phyloP scores from a whole-genome alignment of 2,797 vertebrate genomes.

The Pantherophis vulpinus region DNA sequence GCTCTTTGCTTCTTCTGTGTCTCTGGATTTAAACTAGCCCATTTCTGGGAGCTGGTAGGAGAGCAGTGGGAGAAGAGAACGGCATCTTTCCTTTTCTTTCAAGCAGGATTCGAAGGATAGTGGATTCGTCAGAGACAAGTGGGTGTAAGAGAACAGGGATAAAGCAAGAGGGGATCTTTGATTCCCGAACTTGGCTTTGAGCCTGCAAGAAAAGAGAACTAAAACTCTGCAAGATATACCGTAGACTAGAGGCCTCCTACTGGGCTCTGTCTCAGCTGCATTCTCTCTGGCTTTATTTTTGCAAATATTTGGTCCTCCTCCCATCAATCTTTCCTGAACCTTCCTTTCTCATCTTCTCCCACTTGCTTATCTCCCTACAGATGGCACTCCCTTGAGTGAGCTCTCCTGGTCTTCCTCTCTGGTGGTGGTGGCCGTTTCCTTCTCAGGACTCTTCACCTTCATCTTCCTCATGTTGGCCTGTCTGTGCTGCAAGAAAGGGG shows the following conservation, averaged over 20 bases:
- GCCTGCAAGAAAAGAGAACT: neutral
- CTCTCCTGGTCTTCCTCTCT: constrained; percentile 95
- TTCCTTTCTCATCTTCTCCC: constrained; percentile 3
- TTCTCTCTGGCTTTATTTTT: neutral
- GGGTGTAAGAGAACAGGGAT: neutral
- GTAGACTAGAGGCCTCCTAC: neutral
- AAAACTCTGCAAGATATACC: neutral
- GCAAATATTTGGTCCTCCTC: neutral
- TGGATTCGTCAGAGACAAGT: neutral
- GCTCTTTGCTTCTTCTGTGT: neutral
- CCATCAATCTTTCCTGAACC: neutral
- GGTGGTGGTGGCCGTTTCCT: constrained; percentile 89
- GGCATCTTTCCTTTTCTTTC: neutral
- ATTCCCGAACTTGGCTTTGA: neutral
- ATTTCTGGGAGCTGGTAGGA: neutral
- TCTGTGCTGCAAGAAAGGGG: constrained; percentile 96
- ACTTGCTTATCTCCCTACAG: constrained; percentile 44
- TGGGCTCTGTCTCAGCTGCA: neutral
- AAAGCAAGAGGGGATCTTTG: neutral
- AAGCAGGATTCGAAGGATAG: neutral
- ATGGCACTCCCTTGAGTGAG: constrained; percentile 84
- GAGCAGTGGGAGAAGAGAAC: neutral
- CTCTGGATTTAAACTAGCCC: neutral
- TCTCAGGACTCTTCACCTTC: constrained; percentile 93
- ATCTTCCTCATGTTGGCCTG: constrained; percentile 98